Base-by-base conservation (phyloP, 2,797 vertebrate species). In the Diplodus puntazzo region DNA sequence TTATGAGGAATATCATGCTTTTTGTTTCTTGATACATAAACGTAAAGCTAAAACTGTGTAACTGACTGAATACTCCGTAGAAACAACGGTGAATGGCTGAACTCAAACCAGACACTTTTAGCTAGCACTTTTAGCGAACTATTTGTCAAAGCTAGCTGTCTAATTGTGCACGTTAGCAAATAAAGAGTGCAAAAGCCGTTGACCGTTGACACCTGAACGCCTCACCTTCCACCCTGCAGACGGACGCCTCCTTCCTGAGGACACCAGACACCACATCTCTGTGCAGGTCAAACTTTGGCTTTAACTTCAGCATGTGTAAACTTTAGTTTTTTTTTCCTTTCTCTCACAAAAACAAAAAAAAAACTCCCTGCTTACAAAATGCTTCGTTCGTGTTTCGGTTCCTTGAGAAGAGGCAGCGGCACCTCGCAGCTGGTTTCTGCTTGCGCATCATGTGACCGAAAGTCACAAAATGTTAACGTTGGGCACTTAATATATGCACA, bases 151-250 rank as follows among this genome's bases (percentile, higher is more conserved):
- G 16, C 27, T 34, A 34, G 16, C 21, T 23, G 2, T n/a, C 25
- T 0, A 42, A 5, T 27, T 4, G 14, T 5, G 2, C 4, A 2
- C 3, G 20, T 58, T 14, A 9, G n/a, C 20, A 4, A 6, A 10
- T 0, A 42, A 9, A 49, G n/a, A 0, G 1, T 21, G 21, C 14
- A n/a, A 48, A 3, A 13, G 11, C 57, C 5, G 39, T 9, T 30
- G 49, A 53, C n/a, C 4, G 43, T 11, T 11, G 34, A 21, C 68
- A 65, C 87, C 73, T 90, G 85, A 87, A 82, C 82, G 80, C 73
- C 94, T 95, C 91, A 95, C 95, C 95, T 94, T 79, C 77, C 69
- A 88, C 73, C 66, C 84, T 76, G 66, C 92, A 91, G 18, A 88
- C 85, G 1, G 88, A 80, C 68, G 93, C 90, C 64, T 96, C 95